These are phyloP conservation scores for Yponomeuta malinellus DNA, from an alignment of 2,888 invertebrate genomes.

Conservation along the genomic window DNA sequence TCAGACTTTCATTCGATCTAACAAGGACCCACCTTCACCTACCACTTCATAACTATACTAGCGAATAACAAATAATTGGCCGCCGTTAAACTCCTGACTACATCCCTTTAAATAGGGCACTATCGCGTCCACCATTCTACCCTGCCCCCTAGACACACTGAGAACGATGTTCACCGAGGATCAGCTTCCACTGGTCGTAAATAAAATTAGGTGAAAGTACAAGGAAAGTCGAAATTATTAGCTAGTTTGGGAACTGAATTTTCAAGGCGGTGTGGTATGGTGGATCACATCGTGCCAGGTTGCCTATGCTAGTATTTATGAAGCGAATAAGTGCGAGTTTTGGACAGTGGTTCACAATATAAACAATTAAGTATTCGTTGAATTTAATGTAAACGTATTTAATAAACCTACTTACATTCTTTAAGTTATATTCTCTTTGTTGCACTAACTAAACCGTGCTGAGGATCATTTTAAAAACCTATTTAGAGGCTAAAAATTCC, in stretches of 20 bases:
- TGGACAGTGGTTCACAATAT: no score
- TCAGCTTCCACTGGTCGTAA: background rate
- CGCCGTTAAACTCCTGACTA: background rate
- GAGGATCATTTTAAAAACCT: no score
- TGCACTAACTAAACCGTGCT: no score
- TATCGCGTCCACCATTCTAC: background rate
- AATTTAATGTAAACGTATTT: no score
- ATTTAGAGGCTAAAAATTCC: no score
- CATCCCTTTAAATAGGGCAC: background rate
- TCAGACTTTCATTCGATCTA: background rate
- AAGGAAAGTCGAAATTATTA: background rate
- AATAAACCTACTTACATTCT: no score
- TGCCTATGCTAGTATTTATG: no score
- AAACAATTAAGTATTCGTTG: no score
- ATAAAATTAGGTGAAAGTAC: background rate
- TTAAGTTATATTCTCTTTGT: no score
- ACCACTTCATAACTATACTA: background rate
- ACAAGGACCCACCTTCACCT: no score
- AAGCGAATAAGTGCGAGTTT: no score
- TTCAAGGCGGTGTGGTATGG: background rate
- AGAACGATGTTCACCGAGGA: background rate
- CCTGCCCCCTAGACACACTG: background rate
- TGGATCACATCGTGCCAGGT: no score
- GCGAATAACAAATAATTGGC: background rate
- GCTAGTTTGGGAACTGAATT: background rate